These are phyloP conservation scores for Caenorhabditis sulstoni DNA, from an alignment of 2,888 invertebrate species.

Conservation along the genomic window DNA sequence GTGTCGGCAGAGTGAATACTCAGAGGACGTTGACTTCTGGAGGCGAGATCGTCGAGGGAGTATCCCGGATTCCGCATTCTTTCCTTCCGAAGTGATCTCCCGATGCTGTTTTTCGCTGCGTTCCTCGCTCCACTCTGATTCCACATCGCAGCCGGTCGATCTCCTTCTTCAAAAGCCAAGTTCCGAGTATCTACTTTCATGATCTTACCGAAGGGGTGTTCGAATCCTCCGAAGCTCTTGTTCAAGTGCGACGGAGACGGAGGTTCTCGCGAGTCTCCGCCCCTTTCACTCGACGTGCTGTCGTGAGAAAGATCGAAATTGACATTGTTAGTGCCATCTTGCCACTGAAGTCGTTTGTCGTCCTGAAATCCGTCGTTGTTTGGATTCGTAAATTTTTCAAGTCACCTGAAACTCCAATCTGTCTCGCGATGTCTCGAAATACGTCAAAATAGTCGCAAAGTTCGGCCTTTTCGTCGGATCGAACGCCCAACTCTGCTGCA, in stretches of 20 bases:
- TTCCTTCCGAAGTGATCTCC: conserved; percentile 42
- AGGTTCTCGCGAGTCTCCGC: conserved; percentile 27
- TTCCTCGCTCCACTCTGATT: conserved; percentile 25
- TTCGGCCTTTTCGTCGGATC: conserved; percentile 68
- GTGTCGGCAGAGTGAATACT: conserved; percentile 57
- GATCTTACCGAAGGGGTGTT: conserved; percentile 44
- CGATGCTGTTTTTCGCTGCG: conserved; percentile 28
- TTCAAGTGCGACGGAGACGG: conserved; percentile 47
- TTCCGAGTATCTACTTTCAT: background rate
- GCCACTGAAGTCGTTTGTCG: conserved; percentile 52
- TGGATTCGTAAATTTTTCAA: background rate
- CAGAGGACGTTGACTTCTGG: conserved; percentile 39
- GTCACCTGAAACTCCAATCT: conserved; percentile 68
- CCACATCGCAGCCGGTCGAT: conserved; percentile 33
- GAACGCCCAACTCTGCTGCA: conserved; percentile 66
- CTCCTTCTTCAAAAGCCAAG: conserved; percentile 19
- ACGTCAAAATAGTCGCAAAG: conserved; percentile 63
- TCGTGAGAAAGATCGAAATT: conserved; percentile 63
- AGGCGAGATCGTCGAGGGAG: conserved; percentile 32
- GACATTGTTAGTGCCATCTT: conserved; percentile 59
- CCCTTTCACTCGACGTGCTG: conserved; percentile 49
- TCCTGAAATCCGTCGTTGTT: conserved; percentile 42
- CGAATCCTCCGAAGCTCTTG: conserved; percentile 60
- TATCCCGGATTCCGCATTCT: conserved; percentile 45
- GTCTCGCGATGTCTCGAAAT: conserved; percentile 73